These are phyloP conservation scores for Eilema depressum DNA, from an alignment of 2,888 invertebrate species.

Conservation along the genomic window DNA sequence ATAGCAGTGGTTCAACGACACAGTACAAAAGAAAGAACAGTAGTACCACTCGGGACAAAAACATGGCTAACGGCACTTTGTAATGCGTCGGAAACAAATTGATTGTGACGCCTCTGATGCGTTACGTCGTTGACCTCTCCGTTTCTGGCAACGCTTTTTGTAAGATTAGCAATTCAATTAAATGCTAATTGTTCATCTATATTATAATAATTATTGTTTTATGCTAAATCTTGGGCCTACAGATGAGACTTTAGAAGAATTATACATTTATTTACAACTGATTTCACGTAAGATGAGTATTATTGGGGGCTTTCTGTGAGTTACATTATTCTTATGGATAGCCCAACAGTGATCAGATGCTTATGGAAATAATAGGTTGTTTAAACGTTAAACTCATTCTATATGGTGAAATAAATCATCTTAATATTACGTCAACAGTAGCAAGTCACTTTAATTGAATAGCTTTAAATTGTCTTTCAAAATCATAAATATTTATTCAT, in stretches of 20 bases:
- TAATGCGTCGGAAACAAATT: constrained; percentile 39
- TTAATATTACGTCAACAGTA: neutral
- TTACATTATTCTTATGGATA: no score
- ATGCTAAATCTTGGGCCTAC: neutral
- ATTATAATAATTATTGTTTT: neutral
- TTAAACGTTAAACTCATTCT: no score
- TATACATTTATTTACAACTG: no score
- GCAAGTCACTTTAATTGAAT: neutral
- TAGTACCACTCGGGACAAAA: constrained; percentile 41
- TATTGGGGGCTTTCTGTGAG: no score
- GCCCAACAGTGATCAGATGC: neutral
- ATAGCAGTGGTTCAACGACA: constrained; percentile 51
- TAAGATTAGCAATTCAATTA: constrained; percentile 16
- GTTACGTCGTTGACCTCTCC: constrained; percentile 26
- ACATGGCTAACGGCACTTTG: constrained; percentile 36
- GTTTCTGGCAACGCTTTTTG: constrained; percentile 21
- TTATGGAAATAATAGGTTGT: no score
- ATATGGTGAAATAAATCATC: neutral
- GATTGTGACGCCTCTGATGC: constrained; percentile 32
- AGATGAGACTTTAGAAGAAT: neutral
- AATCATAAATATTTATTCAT: neutral
- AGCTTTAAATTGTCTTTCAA: neutral
- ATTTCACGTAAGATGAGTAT: no score
- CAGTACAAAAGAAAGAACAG: constrained; percentile 45
- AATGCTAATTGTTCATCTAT: constrained; percentile 11